Base-by-base conservation (phyloP, 1,140 invertebrate genomes). In the Nymphalis io region DNA sequence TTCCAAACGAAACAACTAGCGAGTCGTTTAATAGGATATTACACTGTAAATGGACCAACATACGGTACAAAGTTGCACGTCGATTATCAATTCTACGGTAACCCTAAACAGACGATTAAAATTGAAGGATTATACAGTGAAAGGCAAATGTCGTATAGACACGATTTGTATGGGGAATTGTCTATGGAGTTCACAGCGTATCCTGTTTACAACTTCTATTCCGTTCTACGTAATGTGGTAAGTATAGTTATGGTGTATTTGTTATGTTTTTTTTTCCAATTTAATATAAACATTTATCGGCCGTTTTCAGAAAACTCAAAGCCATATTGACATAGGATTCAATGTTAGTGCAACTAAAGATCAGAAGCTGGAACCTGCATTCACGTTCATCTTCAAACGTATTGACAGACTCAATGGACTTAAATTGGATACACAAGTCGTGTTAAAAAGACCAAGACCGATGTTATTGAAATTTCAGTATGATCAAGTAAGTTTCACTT, bases 101-200 rank as follows among this genome's bases (percentile, higher is more conserved):
- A 93, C 15, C 94, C 93, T 3, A 94, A 94, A 72, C 95, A 96
- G 82, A 94, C 92, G 0, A 93, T 96, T 0, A 94, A 94, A 70
- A 81, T 96, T 8, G 94, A 95, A 65, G 92, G 94, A 1, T 88
- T 94, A 6, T 77, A 95, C n/a, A 93, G 93, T 2, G 94, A 96
- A 82, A 93, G 94, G 46, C 93, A 94, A 0, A 70, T 92, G 38
- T 87, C 87, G 12, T 93, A 92, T 0, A 94, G 94, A 78, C 93
- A 93, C 0, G 92, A 95, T 62, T 93, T 94, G 15, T 93, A 93
- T 46, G 95, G 94, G 0, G 93, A 95, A 67, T 79, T 96, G 51
- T 93, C 94, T 40, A 85, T 97, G 46, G 93, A 94, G 20, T 95
- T 95, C 11, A 94, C 95, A 0, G 95, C 95, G 0, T 96, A 97